phyloP scores from a whole-genome alignment of 2,113 vertebrate species.

The Hoplias malabaricus region DNA sequence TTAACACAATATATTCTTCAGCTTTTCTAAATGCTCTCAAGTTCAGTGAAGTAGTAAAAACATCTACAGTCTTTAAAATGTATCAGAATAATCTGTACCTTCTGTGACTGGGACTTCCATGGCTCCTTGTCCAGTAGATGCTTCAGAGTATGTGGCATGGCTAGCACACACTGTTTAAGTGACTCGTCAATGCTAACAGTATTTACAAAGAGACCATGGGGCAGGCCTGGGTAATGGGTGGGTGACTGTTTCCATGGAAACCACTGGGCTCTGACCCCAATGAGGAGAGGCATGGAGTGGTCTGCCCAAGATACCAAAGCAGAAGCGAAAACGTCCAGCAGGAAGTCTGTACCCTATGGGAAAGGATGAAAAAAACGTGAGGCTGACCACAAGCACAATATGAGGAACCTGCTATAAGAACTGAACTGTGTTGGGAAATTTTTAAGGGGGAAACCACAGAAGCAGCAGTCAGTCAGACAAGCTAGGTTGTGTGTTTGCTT shows the following conservation, averaged over 20 bases:
- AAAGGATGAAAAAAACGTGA: neutral
- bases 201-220: slow-evolving; percentile 66
- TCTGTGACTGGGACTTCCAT: slow-evolving; percentile 85
- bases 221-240: slow-evolving; percentile 5
- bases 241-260: slow-evolving; percentile 70
- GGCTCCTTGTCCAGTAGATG: slow-evolving; percentile 86
- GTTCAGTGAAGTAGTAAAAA: too few relatives aligned
- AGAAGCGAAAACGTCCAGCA: slow-evolving; percentile 82
- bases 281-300: slow-evolving; percentile 80
- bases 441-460: too few relatives aligned
- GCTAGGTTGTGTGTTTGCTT: too few relatives aligned
- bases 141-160: slow-evolving; percentile 78
- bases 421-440: too few relatives aligned
- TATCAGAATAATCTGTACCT: slow-evolving; percentile 69
- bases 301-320: slow-evolving; percentile 87
- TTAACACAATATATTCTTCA: too few relatives aligned
- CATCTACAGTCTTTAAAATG: neutral
- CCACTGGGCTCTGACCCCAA: slow-evolving; percentile 84
- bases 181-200: slow-evolving; percentile 60
- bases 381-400: neutral
- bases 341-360: slow-evolving; percentile 81
- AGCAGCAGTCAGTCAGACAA: too few relatives aligned
- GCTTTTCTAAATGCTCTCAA: too few relatives aligned
- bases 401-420: too few relatives aligned
- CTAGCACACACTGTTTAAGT: slow-evolving; percentile 73